phyloP scores from a whole-genome alignment of 2,888 invertebrate species.

The Lamellibrachia columna region DNA sequence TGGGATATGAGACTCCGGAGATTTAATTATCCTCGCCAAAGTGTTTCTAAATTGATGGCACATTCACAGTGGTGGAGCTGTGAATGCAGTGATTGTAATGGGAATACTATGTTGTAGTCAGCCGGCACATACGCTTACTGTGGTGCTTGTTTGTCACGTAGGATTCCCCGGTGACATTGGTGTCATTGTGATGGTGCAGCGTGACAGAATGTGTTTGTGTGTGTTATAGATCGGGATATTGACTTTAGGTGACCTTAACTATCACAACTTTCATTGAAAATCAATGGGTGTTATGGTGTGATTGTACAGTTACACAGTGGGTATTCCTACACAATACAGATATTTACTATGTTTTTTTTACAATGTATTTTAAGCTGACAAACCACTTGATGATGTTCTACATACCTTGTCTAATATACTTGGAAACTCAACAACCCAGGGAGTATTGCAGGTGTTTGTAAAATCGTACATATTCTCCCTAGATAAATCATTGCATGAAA shows the following conservation, averaged over 20 bases:
- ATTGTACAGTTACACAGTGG: not conserved
- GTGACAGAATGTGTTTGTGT: not conserved
- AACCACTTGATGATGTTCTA: too few species aligned
- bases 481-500: not conserved
- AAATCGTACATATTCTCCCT: too few species aligned
- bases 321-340: too few species aligned
- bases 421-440: too few species aligned
- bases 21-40: not conserved
- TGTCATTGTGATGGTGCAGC: not conserved
- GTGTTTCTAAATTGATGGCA: slow-evolving; percentile 16
- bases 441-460: too few species aligned
- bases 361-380: too few species aligned
- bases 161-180: not conserved
- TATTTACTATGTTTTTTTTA: too few species aligned
- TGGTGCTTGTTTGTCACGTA: not conserved
- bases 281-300: not conserved
- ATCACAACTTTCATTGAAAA: not conserved
- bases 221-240: not conserved
- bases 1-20: not conserved
- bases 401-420: too few species aligned
- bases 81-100: not conserved
- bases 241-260: not conserved
- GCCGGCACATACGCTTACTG: not conserved
- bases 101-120: not conserved
- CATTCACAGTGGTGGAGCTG: not conserved